These are phyloP conservation scores for Athetis lepigone DNA, from an alignment of 2,888 invertebrate species.

Conservation along the genomic window DNA sequence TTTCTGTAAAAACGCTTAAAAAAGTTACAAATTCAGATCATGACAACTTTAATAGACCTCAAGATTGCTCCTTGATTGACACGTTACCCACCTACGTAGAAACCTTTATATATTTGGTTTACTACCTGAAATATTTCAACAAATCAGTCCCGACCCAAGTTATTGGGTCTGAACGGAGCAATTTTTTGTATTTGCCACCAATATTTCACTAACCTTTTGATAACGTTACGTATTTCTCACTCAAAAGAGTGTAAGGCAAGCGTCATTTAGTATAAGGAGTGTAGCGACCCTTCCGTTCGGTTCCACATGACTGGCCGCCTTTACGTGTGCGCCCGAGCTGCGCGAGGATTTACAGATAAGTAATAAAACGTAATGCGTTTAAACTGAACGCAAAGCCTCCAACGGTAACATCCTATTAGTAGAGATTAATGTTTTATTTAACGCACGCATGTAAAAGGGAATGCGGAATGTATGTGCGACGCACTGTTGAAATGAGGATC, in stretches of 20 bases:
- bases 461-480: constrained; percentile 58
- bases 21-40: constrained; percentile 6
- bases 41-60: constrained; percentile 7
- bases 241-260: constrained; percentile 66
- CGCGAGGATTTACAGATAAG: constrained; percentile 74
- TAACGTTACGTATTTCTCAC: constrained; percentile 59
- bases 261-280: constrained; percentile 75
- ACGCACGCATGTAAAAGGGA: constrained; percentile 55
- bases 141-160: constrained; percentile 44
- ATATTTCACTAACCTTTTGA: constrained; percentile 60
- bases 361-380: constrained; percentile 76
- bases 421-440: constrained; percentile 75
- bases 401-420: constrained; percentile 72
- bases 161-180: constrained; percentile 29
- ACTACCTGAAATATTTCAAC: constrained; percentile 47
- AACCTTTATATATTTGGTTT: constrained; percentile 32
- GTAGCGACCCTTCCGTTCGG: constrained; percentile 77
- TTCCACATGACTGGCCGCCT: constrained; percentile 74
- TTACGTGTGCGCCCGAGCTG: constrained; percentile 70
- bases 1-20: constrained; percentile 6
- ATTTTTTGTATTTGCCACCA: constrained; percentile 49
- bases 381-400: constrained; percentile 66
- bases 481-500: constrained; percentile 59
- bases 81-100: background rate
- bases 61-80: constrained; percentile 20